Evolutionary conservation across 2,888 invertebrate species (phyloP).

Genomic region (Lampropteryx suffumata): DNA sequence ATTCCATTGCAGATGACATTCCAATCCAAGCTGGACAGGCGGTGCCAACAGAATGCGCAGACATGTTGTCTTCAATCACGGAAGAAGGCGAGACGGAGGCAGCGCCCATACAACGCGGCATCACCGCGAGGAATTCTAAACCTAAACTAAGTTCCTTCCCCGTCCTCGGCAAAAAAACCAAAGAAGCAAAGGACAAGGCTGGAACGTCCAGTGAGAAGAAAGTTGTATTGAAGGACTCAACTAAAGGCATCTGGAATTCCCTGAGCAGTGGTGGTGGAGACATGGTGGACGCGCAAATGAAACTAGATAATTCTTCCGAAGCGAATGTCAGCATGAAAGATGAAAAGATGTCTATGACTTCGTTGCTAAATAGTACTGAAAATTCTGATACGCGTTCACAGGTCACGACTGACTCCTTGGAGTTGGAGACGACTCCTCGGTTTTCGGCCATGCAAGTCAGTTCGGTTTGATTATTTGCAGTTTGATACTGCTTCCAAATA

Average conservation of each 20-base stretch:
- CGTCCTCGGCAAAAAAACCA: constrained; percentile 85
- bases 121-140: constrained; percentile 78
- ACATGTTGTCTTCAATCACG: constrained; percentile 85
- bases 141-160: constrained; percentile 85
- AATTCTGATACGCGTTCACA: constrained; percentile 78
- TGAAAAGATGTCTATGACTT: constrained; percentile 73
- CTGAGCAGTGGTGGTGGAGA: constrained; percentile 76
- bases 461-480: constrained; percentile 60
- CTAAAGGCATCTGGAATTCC: constrained; percentile 75
- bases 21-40: constrained; percentile 90
- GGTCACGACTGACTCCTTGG: constrained; percentile 75
- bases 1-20: constrained; percentile 88
- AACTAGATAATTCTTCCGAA: constrained; percentile 61
- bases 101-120: constrained; percentile 78
- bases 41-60: constrained; percentile 80
- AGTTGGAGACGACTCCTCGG: constrained; percentile 75
- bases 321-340: constrained; percentile 75
- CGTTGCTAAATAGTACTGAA: constrained; percentile 66
- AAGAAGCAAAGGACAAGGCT: constrained; percentile 77
- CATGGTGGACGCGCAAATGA: constrained; percentile 73
- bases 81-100: constrained; percentile 85
- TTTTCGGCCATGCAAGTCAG: constrained; percentile 84
- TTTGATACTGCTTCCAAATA: constrained; percentile 13
- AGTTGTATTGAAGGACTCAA: constrained; percentile 69
- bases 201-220: constrained; percentile 65